These are phyloP conservation scores for Toxostoma redivivum DNA, from an alignment of 2,113 vertebrate genomes.

Conservation along the genomic window DNA sequence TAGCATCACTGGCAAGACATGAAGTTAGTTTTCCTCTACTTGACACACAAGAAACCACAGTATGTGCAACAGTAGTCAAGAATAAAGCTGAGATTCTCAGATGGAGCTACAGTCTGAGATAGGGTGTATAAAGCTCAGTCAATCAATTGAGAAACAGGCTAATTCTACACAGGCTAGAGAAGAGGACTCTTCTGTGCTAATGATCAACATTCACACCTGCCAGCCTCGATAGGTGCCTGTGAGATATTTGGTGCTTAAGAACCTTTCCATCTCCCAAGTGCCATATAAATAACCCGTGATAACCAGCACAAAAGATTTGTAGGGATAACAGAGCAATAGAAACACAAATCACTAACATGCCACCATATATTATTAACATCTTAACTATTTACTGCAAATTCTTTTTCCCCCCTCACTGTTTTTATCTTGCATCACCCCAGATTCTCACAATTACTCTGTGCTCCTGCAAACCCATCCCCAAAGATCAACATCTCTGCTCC, in stretches of 20 bases:
- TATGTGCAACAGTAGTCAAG: neutral
- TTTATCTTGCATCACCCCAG: neutral
- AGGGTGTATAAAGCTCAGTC: neutral
- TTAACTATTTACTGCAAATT: neutral
- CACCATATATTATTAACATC: neutral
- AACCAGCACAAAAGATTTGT: neutral
- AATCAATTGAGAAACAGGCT: neutral
- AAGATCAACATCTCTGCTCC: neutral
- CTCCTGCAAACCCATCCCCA: neutral
- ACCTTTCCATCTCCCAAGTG: neutral
- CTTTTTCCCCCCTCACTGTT: neutral
- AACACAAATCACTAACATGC: neutral
- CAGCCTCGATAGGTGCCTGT: neutral
- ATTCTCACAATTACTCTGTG: neutral
- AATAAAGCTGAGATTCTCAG: neutral
- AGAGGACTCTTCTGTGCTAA: neutral
- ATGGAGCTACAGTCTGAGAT: neutral
- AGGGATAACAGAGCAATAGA: neutral
- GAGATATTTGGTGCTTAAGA: neutral
- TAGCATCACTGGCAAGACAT: neutral
- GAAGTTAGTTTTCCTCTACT: neutral
- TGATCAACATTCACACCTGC: neutral
- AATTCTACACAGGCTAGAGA: neutral
- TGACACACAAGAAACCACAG: neutral
- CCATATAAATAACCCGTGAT: neutral